Percentiles rank a stretch among this genome's conserved stretches.
Conservation (phyloP, 2,113 vertebrate genomes). For the Upupa epops region DNA sequence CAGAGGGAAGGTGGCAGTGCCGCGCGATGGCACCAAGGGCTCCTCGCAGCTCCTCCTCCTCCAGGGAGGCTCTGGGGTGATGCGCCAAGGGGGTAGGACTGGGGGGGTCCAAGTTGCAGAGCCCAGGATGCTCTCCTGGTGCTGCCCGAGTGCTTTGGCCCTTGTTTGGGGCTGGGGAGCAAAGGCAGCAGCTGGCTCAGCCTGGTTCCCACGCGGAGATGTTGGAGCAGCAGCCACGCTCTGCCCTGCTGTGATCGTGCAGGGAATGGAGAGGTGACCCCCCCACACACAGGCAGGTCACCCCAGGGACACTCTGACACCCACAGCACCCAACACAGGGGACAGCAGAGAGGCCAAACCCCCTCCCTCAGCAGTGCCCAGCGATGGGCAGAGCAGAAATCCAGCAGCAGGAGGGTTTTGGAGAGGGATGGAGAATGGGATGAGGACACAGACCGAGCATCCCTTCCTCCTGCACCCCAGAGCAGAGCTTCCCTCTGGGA, state of each 20-base stretch:
- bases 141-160: too few species aligned
- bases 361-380: not conserved
- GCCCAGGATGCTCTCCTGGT: too few species aligned
- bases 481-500: not conserved
- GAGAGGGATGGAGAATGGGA: too few species aligned
- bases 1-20: not conserved
- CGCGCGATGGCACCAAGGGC: accelerated
- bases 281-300: too few species aligned
- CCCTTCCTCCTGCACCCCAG: not conserved
- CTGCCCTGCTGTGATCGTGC: too few species aligned
- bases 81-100: accelerated
- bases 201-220: not conserved
- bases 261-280: accelerated
- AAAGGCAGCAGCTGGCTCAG: not conserved
- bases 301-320: accelerated
- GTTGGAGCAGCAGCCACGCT: too few species aligned
- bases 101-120: not conserved
- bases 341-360: not conserved
- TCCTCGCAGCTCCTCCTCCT: not conserved
- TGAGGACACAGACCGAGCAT: too few species aligned
- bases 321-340: not conserved
- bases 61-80: not conserved
- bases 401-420: too few species aligned
- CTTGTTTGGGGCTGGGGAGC: accelerated
- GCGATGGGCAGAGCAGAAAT: too few species aligned